These are phyloP conservation scores for Rhabditophanes sp. DNA, from an alignment of 2,888 invertebrate genomes.

Conservation along the genomic window DNA sequence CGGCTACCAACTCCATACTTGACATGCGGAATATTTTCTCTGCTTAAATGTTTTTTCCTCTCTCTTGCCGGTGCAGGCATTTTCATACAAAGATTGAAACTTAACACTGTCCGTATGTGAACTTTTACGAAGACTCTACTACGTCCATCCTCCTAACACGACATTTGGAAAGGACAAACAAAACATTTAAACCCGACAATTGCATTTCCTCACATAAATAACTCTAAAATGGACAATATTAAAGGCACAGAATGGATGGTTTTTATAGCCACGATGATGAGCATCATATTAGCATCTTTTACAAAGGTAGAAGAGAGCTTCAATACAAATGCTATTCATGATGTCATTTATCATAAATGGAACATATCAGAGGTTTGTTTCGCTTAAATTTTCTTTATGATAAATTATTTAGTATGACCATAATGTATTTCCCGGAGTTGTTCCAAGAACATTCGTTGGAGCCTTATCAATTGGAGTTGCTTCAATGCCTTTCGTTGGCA, in stretches of 20 bases:
- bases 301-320: conserved; percentile 93
- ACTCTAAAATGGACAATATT: conserved; percentile 21
- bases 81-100: no score
- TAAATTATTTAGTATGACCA: conserved; percentile 73
- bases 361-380: conserved; percentile 14
- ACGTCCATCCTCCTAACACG: no score
- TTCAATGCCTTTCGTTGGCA: conserved; percentile 30
- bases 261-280: conserved; percentile 21
- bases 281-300: conserved; percentile 27
- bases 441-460: conserved; percentile 85
- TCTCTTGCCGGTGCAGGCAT: no score
- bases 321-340: conserved; percentile 92
- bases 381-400: not conserved
- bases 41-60: no score
- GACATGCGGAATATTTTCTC: no score
- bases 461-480: conserved; percentile 65
- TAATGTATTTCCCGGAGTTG: conserved; percentile 84
- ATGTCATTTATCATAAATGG: conserved; percentile 67
- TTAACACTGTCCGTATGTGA: no score
- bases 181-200: no score
- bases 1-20: no score
- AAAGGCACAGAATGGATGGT: conserved; percentile 30
- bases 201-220: no score
- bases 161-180: no score
- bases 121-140: no score